These are phyloP conservation scores for Drosophila mojavensis DNA, from an alignment of 1,140 invertebrate species.

Conservation along the genomic window DNA sequence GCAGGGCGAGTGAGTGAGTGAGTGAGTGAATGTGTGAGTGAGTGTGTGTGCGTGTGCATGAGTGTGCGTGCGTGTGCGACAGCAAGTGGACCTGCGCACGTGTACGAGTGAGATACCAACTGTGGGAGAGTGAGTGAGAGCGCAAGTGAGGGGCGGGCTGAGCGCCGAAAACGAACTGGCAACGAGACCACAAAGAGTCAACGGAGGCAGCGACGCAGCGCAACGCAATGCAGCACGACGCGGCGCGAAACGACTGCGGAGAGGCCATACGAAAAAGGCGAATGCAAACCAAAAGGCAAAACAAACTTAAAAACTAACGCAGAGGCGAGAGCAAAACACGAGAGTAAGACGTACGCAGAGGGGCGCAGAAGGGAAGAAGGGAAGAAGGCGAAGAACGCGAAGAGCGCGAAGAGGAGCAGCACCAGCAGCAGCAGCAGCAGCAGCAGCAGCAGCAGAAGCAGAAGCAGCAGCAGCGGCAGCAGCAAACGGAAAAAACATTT, in stretches of 20 bases:
- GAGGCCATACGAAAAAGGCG: conserved; percentile 21
- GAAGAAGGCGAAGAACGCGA: not conserved
- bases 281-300: conserved; percentile 30
- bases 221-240: not conserved
- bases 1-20: not conserved
- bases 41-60: conserved; percentile 25
- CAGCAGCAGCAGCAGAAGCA: conserved; percentile 33
- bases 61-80: conserved; percentile 30
- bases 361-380: conserved; percentile 8
- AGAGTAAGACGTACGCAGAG: conserved; percentile 19
- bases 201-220: conserved; percentile 37
- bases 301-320: conserved; percentile 44
- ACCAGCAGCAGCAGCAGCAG: conserved; percentile 37
- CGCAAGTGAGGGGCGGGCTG: conserved; percentile 26
- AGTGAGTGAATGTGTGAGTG: not conserved
- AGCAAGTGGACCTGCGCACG: conserved; percentile 43
- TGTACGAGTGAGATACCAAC: conserved; percentile 47
- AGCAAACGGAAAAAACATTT: conserved; percentile 81
- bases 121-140: conserved; percentile 24
- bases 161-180: conserved; percentile 44
- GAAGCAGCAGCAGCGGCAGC: conserved; percentile 36
- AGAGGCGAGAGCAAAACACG: conserved; percentile 28
- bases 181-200: conserved; percentile 54
- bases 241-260: conserved; percentile 16
- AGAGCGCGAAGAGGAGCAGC: conserved; percentile 23